Base-by-base conservation (phyloP, 2,797 vertebrate species). In the Muscicapa comitata region DNA sequence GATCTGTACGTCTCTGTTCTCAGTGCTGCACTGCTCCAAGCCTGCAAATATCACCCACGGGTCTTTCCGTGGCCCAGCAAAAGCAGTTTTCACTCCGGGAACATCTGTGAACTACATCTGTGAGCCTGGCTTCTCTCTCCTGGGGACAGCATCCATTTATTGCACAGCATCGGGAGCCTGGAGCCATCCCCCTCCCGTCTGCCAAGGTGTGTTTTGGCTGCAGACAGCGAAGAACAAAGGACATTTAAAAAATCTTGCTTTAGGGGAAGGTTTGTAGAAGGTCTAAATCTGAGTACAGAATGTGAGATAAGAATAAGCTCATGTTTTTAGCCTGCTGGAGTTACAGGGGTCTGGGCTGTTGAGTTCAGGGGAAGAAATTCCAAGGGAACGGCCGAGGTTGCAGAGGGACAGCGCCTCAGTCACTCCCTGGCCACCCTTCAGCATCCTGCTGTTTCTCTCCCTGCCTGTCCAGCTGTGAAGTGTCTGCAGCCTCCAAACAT, bases 101-200 rank as follows among this genome's bases (percentile, higher is more conserved):
- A 80, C 79, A n/a, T 54, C 80, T 47, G 90, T 97, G 16, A 88
- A 29, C 43, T 97, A 96, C 74, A 88, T 20, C 72, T 97, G 96
- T 62, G 78, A 97, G 37, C 77, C 94, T 1, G 93, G 96, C 58
- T 97, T 96, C 51, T 78, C 81, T 18, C 94, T 95, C 38, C 16
- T n/a, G 72, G 97, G 97, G 86, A 51, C 72, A 74, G 87, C 88
- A 53, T 35, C 85, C 68, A 31, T 95, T n/a, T 74, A 74, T 26
- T 94, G 96, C 61, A 86, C 70, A 37, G 24, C 59, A 13, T 74
- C 83, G 57, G 97, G 95, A 83, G 55, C 84, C 84, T 92, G 95
- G 86, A 94, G 84, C 80, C 92, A 58, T 3, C 80, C 94, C 63
- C 37, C 80, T 54, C 92, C 61, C 0, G 1, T 70, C 47, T 92